Evolutionary conservation across 2,797 vertebrate species (phyloP).

Genomic region (Xenops minutus): DNA sequence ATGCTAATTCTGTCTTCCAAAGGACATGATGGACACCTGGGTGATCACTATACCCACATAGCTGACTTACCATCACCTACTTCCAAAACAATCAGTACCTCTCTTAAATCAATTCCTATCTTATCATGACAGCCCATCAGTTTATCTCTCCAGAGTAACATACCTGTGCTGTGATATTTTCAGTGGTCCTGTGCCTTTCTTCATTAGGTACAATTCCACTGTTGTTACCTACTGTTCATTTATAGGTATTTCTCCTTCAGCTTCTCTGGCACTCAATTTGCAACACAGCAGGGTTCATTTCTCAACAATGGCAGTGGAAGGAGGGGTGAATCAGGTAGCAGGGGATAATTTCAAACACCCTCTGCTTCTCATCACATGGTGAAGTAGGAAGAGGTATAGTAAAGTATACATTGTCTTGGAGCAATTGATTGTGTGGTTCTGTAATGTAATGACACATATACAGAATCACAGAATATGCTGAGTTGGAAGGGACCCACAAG

Average conservation of each 20-base stretch:
- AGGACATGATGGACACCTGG: neutral
- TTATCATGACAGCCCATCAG: neutral
- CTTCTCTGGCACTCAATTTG: neutral
- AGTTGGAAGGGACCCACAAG: neutral
- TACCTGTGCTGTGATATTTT: neutral
- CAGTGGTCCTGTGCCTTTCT: neutral
- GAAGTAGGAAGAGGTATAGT: neutral
- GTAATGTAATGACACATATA: neutral
- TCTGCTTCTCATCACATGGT: neutral
- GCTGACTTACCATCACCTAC: neutral
- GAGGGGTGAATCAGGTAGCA: neutral
- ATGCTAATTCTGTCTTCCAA: neutral
- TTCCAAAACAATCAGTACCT: neutral
- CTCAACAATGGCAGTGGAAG: neutral
- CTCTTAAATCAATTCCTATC: neutral
- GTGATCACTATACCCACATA: neutral
- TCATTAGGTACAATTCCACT: neutral
- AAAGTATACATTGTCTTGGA: neutral
- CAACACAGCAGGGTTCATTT: neutral
- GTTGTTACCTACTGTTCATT: neutral
- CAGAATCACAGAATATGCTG: neutral
- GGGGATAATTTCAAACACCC: neutral
- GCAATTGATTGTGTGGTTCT: neutral
- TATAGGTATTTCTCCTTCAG: neutral
- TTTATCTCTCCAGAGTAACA: neutral